Percentiles rank a stretch among this genome's conserved stretches.
Evolutionary conservation across 1,140 invertebrate genomes (phyloP).

Genomic region (Sarcophaga peregrina): DNA sequence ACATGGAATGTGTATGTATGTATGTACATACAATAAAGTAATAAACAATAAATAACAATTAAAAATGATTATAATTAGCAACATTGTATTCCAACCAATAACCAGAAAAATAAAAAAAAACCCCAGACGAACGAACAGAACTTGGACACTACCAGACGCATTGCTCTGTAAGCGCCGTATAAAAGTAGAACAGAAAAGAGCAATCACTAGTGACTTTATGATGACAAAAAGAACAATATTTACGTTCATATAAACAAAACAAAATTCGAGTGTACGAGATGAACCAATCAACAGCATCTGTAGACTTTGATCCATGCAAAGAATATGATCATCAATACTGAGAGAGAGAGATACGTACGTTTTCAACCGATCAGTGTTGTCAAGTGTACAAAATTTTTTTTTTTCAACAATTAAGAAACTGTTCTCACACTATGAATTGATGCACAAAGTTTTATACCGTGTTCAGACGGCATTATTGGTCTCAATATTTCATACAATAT

Average conservation of each 20-base stretch:
- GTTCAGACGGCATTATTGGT: no score
- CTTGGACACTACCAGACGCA: neutral
- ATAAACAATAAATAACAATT: neutral
- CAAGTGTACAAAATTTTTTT: no score
- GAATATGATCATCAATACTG: neutral
- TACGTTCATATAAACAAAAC: neutral
- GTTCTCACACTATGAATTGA: no score
- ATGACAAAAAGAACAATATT: neutral
- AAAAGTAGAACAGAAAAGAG: neutral
- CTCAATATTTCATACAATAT: no score
- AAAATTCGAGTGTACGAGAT: neutral
- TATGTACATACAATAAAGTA: neutral
- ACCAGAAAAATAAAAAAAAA: neutral
- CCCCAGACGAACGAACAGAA: no score
- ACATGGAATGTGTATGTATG: no score
- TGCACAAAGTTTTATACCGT: no score
- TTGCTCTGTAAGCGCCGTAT: neutral
- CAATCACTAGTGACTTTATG: neutral
- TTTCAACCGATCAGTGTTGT: no score
- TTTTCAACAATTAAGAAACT: no score
- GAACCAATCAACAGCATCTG: neutral
- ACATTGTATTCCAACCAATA: neutral
- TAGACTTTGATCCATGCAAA: neutral
- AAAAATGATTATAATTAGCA: neutral
- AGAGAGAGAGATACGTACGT: neutral